Base-by-base conservation (phyloP, 2,888 invertebrate species). In the Laothoe populi region DNA sequence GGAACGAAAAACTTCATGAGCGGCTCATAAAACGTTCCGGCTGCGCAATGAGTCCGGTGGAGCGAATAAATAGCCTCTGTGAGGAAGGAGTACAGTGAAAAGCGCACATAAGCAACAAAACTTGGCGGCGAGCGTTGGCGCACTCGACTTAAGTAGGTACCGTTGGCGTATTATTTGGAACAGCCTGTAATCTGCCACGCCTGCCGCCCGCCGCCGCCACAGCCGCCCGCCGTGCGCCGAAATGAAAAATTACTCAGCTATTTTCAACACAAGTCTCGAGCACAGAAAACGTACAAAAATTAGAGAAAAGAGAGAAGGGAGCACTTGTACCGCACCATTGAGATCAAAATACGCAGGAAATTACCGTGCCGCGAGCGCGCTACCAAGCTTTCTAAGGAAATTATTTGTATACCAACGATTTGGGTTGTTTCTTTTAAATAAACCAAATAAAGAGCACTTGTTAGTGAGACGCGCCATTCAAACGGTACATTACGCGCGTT, bases 301-400 rank as follows among this genome's bases (percentile, higher is more conserved):
- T 90, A 89, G 90, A 89, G 87, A 88, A 89, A 90, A 86, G 88
- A 89, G 86, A 86, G 83, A 86, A 86, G 90, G 87, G 90, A 86
- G 84, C 89, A 90, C 90, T 92, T 91, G 90, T 89, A 80, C 84
- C 90, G 92, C 91, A 83, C 90, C 91, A 92, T 92, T 92, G 90
- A 90, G 90, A 89, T 91, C 90, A 88, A 92, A 92, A 92, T 88
- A 87, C 86, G 89, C 89, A 88, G 90, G 90, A 92, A 92, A 92
- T 92, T 90, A 90, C 90, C 75, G 81, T 77, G 88, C 88, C 82
- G 81, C 78, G 81, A 84, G 88, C 85, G 77, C 71, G 74, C 73
- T 74, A 74, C 77, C 79, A 75, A 70, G 70, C 75, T 77, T 72
- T 83, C 82, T 75, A 75, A 79, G 80, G 84, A 86, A 88, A 86